Percentiles rank a stretch among this genome's conserved stretches.
Conservation (phyloP, 1,140 invertebrate genomes). For the Ridgeia piscesae region DNA sequence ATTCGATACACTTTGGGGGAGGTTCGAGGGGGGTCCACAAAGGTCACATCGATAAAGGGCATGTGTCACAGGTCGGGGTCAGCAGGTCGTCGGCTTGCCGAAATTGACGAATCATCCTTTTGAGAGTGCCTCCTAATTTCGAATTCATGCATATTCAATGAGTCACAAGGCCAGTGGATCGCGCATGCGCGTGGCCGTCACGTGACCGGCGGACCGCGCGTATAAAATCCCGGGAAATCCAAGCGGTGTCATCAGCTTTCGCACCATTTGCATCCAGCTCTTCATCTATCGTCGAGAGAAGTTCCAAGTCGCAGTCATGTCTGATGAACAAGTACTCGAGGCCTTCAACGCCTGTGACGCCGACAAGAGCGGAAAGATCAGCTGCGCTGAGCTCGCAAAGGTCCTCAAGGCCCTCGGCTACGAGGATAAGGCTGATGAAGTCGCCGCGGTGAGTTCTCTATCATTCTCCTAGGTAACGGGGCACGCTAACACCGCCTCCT, state of each 20-base stretch:
- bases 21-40: background rate
- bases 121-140: background rate
- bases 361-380: slow-evolving; percentile 3
- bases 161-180: background rate
- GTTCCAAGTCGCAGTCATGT: background rate
- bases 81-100: background rate
- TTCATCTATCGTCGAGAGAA: background rate
- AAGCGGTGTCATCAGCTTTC: background rate
- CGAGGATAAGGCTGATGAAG: background rate
- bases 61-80: background rate
- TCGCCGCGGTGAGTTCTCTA: background rate
- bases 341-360: background rate
- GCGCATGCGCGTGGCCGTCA: background rate
- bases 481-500: background rate
- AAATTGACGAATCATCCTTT: background rate
- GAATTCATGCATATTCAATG: background rate
- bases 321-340: background rate
- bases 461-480: background rate
- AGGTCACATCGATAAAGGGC: background rate
- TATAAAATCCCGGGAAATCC: background rate
- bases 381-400: background rate
- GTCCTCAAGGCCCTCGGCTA: background rate
- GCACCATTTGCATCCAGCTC: background rate
- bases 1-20: background rate
- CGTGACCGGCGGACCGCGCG: background rate